Evolutionary conservation across 2,888 invertebrate genomes (phyloP).

Genomic region (Sphecodes monilicornis): DNA sequence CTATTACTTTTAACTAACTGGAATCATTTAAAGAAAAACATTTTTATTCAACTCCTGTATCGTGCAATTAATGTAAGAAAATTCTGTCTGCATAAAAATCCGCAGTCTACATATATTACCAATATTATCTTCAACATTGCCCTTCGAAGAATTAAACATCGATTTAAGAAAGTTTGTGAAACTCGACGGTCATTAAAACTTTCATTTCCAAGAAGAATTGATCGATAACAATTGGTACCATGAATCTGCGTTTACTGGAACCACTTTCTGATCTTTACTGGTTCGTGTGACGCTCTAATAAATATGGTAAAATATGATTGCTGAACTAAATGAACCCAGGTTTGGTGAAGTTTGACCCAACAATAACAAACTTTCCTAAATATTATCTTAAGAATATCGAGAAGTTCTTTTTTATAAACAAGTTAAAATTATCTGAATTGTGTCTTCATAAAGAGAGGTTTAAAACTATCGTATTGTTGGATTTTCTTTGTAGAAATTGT

Average conservation of each 20-base stretch:
- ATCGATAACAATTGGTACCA: neutral
- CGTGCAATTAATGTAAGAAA: no score
- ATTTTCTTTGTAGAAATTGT: neutral
- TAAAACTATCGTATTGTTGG: neutral
- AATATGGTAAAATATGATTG: neutral
- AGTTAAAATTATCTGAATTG: neutral
- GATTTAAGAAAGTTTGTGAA: neutral
- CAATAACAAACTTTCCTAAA: neutral
- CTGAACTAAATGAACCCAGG: neutral
- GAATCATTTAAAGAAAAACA: no score
- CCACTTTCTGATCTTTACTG: neutral
- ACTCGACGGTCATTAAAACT: neutral
- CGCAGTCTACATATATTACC: no score
- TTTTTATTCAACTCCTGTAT: no score
- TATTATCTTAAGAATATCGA: neutral
- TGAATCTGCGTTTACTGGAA: neutral
- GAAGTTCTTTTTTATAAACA: neutral
- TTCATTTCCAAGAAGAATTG: neutral
- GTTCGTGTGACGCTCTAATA: neutral
- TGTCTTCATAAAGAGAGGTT: neutral
- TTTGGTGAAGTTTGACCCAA: neutral
- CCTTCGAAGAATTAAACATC: no score
- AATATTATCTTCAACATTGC: no score
- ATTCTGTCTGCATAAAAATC: no score
- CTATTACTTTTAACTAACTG: no score